These are phyloP conservation scores for Sebastes cheni DNA, from an alignment of 2,797 vertebrate genomes.

Conservation along the genomic window DNA sequence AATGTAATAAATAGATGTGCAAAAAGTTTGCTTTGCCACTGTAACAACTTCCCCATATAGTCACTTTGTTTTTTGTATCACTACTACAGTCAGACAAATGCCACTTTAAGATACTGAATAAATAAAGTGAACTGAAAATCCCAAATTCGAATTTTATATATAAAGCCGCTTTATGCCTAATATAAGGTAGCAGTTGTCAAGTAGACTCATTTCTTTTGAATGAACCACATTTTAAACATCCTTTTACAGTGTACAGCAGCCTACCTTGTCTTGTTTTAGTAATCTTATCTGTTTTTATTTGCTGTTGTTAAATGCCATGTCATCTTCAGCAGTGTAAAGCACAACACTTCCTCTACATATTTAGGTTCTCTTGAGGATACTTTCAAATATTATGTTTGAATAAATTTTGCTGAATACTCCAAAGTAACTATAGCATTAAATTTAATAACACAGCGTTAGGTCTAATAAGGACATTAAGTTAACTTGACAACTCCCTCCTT, in stretches of 20 bases:
- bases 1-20: no score
- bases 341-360: background rate
- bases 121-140: background rate
- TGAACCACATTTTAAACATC: background rate
- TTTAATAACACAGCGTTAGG: background rate
- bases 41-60: background rate
- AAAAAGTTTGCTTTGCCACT: background rate
- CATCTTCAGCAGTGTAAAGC: background rate
- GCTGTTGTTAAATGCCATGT: background rate
- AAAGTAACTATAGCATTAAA: background rate
- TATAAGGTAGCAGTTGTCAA: background rate
- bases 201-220: background rate
- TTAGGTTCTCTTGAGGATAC: background rate
- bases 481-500: conserved; percentile 5
- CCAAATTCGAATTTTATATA: background rate
- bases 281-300: background rate
- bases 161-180: background rate
- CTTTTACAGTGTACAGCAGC: background rate
- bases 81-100: background rate
- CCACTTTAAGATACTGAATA: background rate
- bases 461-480: conserved; percentile 2
- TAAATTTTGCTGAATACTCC: background rate
- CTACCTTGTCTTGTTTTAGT: background rate
- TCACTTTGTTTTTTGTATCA: background rate
- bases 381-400: background rate